phyloP scores from a whole-genome alignment of 2,113 vertebrate genomes.

The Nycticryphes semicollaris region DNA sequence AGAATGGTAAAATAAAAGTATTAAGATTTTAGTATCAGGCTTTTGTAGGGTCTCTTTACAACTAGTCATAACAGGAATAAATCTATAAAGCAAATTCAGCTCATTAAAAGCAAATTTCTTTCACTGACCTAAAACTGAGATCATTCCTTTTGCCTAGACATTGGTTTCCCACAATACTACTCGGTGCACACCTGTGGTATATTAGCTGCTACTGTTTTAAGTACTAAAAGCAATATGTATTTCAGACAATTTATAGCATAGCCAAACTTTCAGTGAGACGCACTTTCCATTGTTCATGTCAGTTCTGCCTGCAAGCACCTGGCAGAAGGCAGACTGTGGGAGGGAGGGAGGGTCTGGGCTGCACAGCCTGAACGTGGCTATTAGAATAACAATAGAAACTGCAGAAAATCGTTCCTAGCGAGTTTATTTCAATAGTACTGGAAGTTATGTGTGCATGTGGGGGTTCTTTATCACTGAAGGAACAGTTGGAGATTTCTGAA shows the following conservation, averaged over 20 bases:
- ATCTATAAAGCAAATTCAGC: not conserved
- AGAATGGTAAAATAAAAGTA: not conserved
- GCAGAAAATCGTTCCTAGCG: not conserved
- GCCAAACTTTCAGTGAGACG: not conserved
- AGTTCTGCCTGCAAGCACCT: not conserved
- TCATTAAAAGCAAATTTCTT: not conserved
- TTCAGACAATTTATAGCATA: not conserved
- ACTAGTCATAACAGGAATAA: not conserved
- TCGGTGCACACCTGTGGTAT: not conserved
- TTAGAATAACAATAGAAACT: slow-evolving; percentile 14
- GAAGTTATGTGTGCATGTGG: not conserved
- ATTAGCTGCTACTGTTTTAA: not conserved
- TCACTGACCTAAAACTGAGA: not conserved
- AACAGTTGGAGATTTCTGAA: not conserved
- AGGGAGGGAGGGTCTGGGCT: not conserved
- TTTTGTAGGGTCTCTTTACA: not conserved
- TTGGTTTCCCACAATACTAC: not conserved
- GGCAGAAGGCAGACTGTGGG: not conserved
- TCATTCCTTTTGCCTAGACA: not conserved
- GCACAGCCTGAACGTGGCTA: not conserved
- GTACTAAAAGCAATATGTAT: not conserved
- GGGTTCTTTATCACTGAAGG: not conserved
- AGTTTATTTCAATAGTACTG: not conserved
- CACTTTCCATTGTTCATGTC: not conserved
- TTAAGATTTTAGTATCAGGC: not conserved